Evolutionary conservation across 2,113 vertebrate species (phyloP).

Genomic region (Cyphomyrus plagiostoma): DNA sequence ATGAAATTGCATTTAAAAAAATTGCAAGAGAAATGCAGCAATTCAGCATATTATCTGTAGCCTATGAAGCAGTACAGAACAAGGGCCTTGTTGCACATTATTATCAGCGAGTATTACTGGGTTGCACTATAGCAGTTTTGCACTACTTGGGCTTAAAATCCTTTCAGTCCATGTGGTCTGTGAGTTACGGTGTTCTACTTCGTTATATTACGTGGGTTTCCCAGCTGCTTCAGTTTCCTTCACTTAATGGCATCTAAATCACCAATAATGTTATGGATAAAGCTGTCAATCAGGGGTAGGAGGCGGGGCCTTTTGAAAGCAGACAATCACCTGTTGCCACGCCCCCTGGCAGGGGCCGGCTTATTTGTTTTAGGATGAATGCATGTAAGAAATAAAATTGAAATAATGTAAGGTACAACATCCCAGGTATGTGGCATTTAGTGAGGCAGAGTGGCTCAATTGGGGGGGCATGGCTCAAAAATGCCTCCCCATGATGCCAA

Average conservation of each 20-base stretch:
- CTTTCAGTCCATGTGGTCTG: not conserved
- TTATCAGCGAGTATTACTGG: not conserved
- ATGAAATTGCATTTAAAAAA: not conserved
- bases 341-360: not conserved
- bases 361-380: not conserved
- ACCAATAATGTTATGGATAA: not conserved
- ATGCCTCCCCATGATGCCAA: not conserved
- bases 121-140: not conserved
- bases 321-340: not conserved
- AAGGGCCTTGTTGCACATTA: not conserved
- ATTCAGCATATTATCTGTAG: not conserved
- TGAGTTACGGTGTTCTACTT: not conserved
- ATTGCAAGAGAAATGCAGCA: not conserved
- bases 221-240: not conserved
- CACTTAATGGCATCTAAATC: not conserved
- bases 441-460: not conserved
- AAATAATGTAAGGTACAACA: not conserved
- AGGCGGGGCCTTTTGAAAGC: not conserved
- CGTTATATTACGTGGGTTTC: not conserved
- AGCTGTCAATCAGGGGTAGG: not conserved
- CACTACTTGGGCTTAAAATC: not conserved
- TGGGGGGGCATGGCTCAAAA: not conserved
- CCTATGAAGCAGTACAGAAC: not conserved
- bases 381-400: not conserved
- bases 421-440: not conserved